Percentiles rank a stretch among this genome's conserved stretches.
These are phyloP conservation scores for Allygus modestus DNA, from an alignment of 2,888 invertebrate genomes.

Conservation along the genomic window DNA sequence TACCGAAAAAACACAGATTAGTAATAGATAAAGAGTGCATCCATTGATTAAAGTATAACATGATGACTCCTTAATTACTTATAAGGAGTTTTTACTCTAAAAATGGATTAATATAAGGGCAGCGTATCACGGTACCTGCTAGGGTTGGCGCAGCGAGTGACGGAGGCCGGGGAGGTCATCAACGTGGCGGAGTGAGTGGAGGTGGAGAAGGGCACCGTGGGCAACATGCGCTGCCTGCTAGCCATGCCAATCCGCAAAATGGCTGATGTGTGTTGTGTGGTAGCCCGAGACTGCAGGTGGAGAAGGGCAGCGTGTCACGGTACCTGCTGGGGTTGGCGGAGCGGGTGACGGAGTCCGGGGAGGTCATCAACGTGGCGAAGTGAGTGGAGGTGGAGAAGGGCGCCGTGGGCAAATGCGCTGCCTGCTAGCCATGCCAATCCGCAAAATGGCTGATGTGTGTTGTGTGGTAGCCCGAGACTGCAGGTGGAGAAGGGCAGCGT, in stretches of 20 bases:
- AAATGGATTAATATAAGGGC: too few species aligned
- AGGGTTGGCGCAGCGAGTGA: slow-evolving; percentile 75
- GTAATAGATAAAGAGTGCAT: too few species aligned
- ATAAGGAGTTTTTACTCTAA: too few species aligned
- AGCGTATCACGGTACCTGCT: slow-evolving; percentile 72
- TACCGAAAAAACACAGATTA: too few species aligned
- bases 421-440: slow-evolving; percentile 75
- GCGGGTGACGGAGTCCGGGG: slow-evolving; percentile 76
- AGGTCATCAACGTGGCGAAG: slow-evolving; percentile 76
- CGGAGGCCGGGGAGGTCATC: slow-evolving; percentile 76
- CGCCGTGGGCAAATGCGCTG: slow-evolving; percentile 73
- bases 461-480: slow-evolving; percentile 25
- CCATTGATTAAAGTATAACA: too few species aligned
- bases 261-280: slow-evolving; percentile 71
- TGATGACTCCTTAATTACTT: too few species aligned
- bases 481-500: slow-evolving; percentile 71
- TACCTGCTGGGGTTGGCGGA: slow-evolving; percentile 74
- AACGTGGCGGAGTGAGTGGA: slow-evolving; percentile 76
- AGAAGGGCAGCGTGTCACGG: slow-evolving; percentile 71
- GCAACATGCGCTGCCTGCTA: slow-evolving; percentile 72
- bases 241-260: slow-evolving; percentile 73
- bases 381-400: slow-evolving; percentile 71
- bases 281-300: slow-evolving; percentile 65
- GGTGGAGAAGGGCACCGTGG: slow-evolving; percentile 71
- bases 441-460: slow-evolving; percentile 72